Evolutionary conservation across 2,797 vertebrate species (phyloP), one percentile per base, ranked within the genome.

Genomic region (Rhodeus uyekii): DNA sequence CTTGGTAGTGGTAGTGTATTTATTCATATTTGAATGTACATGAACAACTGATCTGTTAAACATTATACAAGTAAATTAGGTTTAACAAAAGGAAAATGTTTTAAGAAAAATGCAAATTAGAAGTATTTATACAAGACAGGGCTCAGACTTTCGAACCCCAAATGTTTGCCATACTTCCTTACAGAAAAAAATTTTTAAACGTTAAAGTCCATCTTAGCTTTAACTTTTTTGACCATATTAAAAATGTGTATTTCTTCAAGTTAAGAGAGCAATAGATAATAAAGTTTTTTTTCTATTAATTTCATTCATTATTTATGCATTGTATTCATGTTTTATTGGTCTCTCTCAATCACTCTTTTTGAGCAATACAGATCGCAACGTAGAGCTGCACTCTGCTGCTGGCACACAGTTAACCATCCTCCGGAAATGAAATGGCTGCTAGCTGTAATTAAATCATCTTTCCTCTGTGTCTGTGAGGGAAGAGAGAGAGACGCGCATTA

Each of bases 381-480:
- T 18, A 64, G 42, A 32, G 12, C 22, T 76, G 16, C 53, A 61
- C 55, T 76, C 18, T 76, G 75, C 85, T 63, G 50, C 60, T 48
- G 77, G 81, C 63, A 73, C 29, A 46, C 48, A 75, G 38, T 81
- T 83, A 76, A 74, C 75, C 71, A 65, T 75, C 60, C 65, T 24
- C 42, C 10, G 48, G 65, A 82, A 84, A 83, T 86, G 12, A 86
- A 81, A 60, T 76, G 75, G 55, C 83, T 83, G 27, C 74, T 84
- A 84, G 82, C 61, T 60, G 42, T 82, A 86, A 83, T 82, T 69
- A 83, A 81, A 86, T 77, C 76, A 85, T 74, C 68, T 64, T 64
- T 53, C 22, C 16, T 75, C 36, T 67, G 29, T 80, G 29, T 80
- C 68, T 63, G 53, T 58, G 55, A 68, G 48, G 68, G 32, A n/a